Evolutionary conservation across 2,888 invertebrate species (phyloP), one percentile per base, ranked within the genome.

Genomic region (Busseola fusca): DNA sequence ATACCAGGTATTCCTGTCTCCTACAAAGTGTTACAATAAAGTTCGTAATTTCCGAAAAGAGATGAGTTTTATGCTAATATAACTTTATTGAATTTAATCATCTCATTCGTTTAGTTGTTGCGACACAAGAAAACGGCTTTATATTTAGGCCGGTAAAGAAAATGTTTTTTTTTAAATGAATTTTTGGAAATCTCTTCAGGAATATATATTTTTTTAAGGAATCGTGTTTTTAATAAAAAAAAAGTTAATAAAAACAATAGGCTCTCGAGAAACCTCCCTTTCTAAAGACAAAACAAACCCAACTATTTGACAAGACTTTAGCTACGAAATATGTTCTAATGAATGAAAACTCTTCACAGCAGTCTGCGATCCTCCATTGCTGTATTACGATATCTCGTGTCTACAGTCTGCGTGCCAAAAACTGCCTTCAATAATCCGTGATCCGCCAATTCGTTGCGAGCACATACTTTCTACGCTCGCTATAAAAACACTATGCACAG

Each of bases 401-500:
- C 21, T 59, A 67, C 12, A 71, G 50, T 66, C 69, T 71, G 73
- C 73, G 75, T 77, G 77, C 27, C 37, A 54, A 66, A 58, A 69
- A 62, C 42, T 64, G 64, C 52, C 73, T 54, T 68, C 60, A 73
- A 77, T 69, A 63, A 72, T 68, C 58, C 57, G 58, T 52, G 48
- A 76, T 78, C 66, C 18, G 48, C 50, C 73, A 76, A 78, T 83
- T 84, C 34, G 74, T 76, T 64, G 72, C 76, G 66, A 77, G 54
- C 65, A 42, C 70, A 72, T 63, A 84, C 83, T 84, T 83, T 84
- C 84, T 84, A 78, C 63, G 64, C 45, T 40, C 58, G 70, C 66
- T 69, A 73, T 77, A 83, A 83, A 84, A 82, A 72, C 77, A 73
- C 78, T 64, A 56, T 71, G 75, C 76, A 77, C 72, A 82, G 84